These are phyloP conservation scores for Pseudomyrmex dendroicus DNA, from an alignment of 1,140 invertebrate species.

Conservation along the genomic window DNA sequence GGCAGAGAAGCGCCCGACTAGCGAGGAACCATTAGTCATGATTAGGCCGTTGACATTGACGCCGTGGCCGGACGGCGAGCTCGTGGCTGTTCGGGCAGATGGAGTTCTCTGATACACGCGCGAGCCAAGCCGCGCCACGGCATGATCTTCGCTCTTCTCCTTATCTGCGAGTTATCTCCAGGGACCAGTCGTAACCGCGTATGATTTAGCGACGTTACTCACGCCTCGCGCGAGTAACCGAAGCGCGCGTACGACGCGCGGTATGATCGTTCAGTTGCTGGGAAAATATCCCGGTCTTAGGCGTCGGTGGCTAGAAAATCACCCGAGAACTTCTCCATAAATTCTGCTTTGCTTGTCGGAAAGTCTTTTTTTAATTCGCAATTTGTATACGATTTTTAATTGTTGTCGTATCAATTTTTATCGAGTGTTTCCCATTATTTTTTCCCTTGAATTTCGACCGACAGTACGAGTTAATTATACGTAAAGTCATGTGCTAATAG, in stretches of 20 bases:
- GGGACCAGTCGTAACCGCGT: slow-evolving; percentile 62
- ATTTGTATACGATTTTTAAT: slow-evolving; percentile 4
- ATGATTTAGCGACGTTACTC: slow-evolving; percentile 71
- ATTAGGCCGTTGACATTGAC: slow-evolving; percentile 79
- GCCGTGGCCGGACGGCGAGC: slow-evolving; percentile 69
- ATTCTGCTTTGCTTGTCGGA: background rate
- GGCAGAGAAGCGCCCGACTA: slow-evolving; percentile 4
- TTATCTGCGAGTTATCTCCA: slow-evolving; percentile 64
- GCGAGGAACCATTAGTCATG: slow-evolving; percentile 77
- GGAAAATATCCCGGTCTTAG: slow-evolving; percentile 20
- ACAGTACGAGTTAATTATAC: background rate
- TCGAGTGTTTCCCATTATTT: background rate
- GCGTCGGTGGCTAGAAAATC: background rate
- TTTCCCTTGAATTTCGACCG: background rate
- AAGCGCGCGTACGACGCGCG: slow-evolving; percentile 8
- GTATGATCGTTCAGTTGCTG: background rate
- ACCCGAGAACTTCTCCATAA: background rate
- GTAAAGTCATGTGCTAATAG: slow-evolving; percentile 23
- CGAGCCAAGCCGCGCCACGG: slow-evolving; percentile 58
- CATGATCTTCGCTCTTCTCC: slow-evolving; percentile 59
- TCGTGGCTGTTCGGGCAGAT: slow-evolving; percentile 69
- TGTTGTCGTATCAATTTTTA: background rate
- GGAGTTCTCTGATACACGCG: slow-evolving; percentile 76
- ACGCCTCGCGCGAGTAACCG: slow-evolving; percentile 58
- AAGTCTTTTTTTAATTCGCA: slow-evolving; percentile 10